phyloP scores from a whole-genome alignment of 2,888 invertebrate species.

The Stenodema calcarata region DNA sequence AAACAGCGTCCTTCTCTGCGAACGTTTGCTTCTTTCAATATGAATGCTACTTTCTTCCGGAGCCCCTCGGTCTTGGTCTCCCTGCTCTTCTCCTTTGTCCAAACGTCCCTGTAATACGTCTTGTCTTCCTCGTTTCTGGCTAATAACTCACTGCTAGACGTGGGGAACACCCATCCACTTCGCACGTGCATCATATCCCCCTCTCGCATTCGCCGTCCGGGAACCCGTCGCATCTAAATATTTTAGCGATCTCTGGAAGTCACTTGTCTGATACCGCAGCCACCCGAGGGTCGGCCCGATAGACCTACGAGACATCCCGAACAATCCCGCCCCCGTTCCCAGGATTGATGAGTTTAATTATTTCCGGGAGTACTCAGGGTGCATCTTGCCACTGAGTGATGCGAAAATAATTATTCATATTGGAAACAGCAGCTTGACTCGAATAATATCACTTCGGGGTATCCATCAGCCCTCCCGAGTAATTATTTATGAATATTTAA shows the following conservation, averaged over 20 bases:
- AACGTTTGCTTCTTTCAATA: background rate
- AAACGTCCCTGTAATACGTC: slow-evolving; percentile 5
- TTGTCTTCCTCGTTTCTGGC: slow-evolving; percentile 3
- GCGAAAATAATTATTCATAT: slow-evolving; percentile 2
- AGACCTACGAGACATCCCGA: background rate
- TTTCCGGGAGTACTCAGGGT: background rate
- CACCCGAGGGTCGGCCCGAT: background rate
- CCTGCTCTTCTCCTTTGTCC: background rate
- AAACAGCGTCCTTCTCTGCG: background rate
- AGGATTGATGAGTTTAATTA: background rate
- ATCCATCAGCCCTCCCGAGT: background rate
- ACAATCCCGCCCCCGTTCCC: background rate
- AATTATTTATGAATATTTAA: background rate
- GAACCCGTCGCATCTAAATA: background rate
- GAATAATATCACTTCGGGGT: background rate
- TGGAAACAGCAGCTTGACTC: background rate
- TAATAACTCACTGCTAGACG: slow-evolving; percentile 26
- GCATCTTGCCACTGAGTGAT: background rate
- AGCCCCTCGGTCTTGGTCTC: background rate
- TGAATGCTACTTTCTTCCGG: background rate
- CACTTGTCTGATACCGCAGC: slow-evolving; percentile 1
- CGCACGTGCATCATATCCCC: slow-evolving; percentile 28
- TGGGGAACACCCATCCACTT: background rate
- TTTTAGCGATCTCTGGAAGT: slow-evolving; percentile 4
- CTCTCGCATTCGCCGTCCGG: background rate